Evolutionary conservation across 2,888 invertebrate genomes (phyloP).

Genomic region (Ephialtes manifestator): DNA sequence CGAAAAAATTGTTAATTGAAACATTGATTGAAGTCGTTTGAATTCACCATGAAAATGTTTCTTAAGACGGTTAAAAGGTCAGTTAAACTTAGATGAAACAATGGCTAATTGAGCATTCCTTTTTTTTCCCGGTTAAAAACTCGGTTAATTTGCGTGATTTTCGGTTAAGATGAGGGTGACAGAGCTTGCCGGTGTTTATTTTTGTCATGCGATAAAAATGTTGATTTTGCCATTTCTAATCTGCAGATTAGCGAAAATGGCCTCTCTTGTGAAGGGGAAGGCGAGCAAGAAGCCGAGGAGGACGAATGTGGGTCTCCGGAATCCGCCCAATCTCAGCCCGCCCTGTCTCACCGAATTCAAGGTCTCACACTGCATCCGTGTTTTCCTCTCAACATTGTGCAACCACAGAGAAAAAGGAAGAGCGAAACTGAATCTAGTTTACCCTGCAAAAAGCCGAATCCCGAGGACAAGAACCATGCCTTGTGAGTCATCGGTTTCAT

Average conservation of each 20-base stretch:
- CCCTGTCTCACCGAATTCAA: slow-evolving; percentile 77
- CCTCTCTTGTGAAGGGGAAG: slow-evolving; percentile 80
- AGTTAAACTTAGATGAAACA: too few relatives aligned
- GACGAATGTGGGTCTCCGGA: slow-evolving; percentile 56
- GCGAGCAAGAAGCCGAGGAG: slow-evolving; percentile 77
- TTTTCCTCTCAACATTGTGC: slow-evolving; percentile 81
- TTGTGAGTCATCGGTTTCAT: slow-evolving; percentile 72
- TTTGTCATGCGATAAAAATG: slow-evolving; percentile 3
- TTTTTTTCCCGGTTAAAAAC: too few relatives aligned
- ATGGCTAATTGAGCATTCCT: too few relatives aligned
- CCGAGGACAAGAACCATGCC: slow-evolving; percentile 85
- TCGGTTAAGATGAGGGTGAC: too few relatives aligned
- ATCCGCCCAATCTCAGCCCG: slow-evolving; percentile 70
- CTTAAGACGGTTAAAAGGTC: too few relatives aligned
- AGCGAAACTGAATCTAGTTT: slow-evolving; percentile 82
- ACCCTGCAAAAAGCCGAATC: slow-evolving; percentile 87
- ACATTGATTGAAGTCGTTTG: too few relatives aligned
- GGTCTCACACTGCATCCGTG: slow-evolving; percentile 82
- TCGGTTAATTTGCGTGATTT: too few relatives aligned
- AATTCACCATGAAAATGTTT: too few relatives aligned
- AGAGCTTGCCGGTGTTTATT: too few relatives aligned
- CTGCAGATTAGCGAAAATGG: slow-evolving; percentile 81
- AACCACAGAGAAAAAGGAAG: slow-evolving; percentile 83
- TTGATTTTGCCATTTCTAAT: slow-evolving; percentile 12
- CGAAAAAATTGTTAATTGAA: too few relatives aligned